Evolutionary conservation across 2,113 vertebrate species (phyloP), one percentile per base, ranked within the genome.

Genomic region (Edolisoma coerulescens): DNA sequence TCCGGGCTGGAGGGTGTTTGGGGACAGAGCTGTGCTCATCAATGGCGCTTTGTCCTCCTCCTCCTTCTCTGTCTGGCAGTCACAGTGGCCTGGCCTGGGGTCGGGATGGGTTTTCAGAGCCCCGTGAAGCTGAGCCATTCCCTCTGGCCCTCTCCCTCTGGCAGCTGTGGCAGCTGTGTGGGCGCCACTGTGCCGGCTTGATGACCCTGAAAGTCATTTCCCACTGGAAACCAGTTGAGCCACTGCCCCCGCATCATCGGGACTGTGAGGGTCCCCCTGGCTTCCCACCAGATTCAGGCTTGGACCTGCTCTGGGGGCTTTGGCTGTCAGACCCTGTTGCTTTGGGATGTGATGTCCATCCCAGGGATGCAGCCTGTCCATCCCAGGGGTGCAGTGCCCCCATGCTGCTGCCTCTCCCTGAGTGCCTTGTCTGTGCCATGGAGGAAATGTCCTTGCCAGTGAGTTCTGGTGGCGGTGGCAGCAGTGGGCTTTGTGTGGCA

Each of bases 211-310:
- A 87, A 89, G 60, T 67, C 1, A 87, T 67, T 93, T 89, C 32
- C 45, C 5, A 21, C 44, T 6, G 5, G 70, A 53, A 89, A 33
- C 21, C 50, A 78, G 27, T 45, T 0, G 0, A 4, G 7, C n/a
- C 76, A 71, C 67, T 35, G 53, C 28, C n/a, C 37, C 56, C 0
- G 0, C 3, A 0, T 17, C 0, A 0, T 12, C 0, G 0, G 39
- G 41, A 61, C 73, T 8, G 3, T 2, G 1, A 74, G 35, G 39
- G 39, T 54, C 24, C 20, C 18, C 53, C 83, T 2, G 5, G 60
- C 42, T 80, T 50, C 30, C 10, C 10, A 11, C 0, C 0, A 53
- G 41, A 56, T 64, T 64, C 2, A 12, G 61, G 35, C 57, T 56
- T 49, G 57, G 52, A 35, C 23, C 23, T 54, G 9, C 39, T 87